Evolutionary conservation across 2,888 invertebrate species (phyloP).

Genomic region (Nezara viridula): DNA sequence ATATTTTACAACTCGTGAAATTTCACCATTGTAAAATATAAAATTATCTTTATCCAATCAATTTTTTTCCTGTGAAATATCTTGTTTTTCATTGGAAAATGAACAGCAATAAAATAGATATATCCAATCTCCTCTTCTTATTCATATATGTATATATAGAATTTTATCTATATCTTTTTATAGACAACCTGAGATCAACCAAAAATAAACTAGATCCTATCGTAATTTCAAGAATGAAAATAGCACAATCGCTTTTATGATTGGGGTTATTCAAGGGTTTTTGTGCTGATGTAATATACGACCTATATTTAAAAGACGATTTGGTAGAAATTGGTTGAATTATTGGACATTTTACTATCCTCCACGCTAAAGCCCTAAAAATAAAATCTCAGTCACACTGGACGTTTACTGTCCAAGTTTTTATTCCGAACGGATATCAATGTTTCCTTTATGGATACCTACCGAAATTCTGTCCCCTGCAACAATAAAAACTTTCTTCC

Average conservation of each 20-base stretch:
- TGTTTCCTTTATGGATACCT: neutral
- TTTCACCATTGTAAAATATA: too few relatives aligned
- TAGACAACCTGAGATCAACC: neutral
- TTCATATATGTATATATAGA: neutral
- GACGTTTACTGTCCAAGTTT: neutral
- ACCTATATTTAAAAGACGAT: neutral
- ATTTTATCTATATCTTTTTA: neutral
- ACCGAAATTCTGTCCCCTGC: neutral
- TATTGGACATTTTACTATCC: slow-evolving; percentile 34
- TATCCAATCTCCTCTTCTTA: neutral
- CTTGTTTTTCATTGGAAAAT: neutral
- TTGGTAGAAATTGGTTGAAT: neutral
- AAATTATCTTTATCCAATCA: neutral
- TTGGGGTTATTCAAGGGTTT: neutral
- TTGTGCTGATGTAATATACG: neutral
- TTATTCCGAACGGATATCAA: neutral
- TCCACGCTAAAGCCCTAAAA: slow-evolving; percentile 6
- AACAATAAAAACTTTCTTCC: neutral
- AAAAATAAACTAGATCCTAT: neutral
- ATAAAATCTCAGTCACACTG: neutral
- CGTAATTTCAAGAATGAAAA: slow-evolving; percentile 3
- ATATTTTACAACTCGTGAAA: too few relatives aligned
- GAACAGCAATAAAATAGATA: neutral
- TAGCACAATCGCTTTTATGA: neutral
- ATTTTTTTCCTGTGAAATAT: too few relatives aligned